A percentile compares a stretch with the other conserved stretches of the same genome.
Conservation (phyloP, 2,888 invertebrate genomes). For the Lumbricus terrestris region DNA sequence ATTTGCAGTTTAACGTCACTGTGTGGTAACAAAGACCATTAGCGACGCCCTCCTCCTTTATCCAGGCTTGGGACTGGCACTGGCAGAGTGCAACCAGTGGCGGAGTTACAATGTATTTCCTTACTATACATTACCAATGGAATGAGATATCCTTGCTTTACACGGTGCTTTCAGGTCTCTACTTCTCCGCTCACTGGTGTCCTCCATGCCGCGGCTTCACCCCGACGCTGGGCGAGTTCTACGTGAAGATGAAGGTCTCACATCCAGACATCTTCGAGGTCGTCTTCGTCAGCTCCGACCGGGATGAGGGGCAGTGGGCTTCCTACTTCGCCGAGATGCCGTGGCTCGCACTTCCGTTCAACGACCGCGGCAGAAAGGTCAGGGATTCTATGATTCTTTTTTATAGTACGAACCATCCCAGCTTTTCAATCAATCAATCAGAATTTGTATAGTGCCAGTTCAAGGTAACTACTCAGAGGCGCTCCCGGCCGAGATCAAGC, state of each 20-base stretch:
- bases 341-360: constrained; percentile 71
- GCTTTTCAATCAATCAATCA: too few species aligned
- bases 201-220: constrained; percentile 83
- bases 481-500: too few species aligned
- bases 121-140: too few species aligned
- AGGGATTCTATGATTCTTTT: neutral
- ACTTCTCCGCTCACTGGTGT: constrained; percentile 60
- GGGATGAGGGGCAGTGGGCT: constrained; percentile 77
- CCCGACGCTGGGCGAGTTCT: constrained; percentile 74
- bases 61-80: too few species aligned
- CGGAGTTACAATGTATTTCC: too few species aligned
- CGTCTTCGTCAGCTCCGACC: constrained; percentile 80
- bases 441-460: too few species aligned
- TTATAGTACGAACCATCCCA: neutral
- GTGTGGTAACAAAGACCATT: too few species aligned
- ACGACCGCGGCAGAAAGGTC: constrained; percentile 58
- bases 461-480: too few species aligned
- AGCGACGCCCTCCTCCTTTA: too few species aligned
- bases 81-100: too few species aligned
- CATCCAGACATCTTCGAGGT: constrained; percentile 72
- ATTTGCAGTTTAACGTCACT: too few species aligned
- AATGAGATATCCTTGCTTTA: neutral
- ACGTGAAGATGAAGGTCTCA: constrained; percentile 70
- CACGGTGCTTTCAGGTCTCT: constrained; percentile 21
- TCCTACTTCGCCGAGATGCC: constrained; percentile 74